Base-by-base conservation (phyloP, 1,140 invertebrate genomes). In the Harpegnathos saltator region DNA sequence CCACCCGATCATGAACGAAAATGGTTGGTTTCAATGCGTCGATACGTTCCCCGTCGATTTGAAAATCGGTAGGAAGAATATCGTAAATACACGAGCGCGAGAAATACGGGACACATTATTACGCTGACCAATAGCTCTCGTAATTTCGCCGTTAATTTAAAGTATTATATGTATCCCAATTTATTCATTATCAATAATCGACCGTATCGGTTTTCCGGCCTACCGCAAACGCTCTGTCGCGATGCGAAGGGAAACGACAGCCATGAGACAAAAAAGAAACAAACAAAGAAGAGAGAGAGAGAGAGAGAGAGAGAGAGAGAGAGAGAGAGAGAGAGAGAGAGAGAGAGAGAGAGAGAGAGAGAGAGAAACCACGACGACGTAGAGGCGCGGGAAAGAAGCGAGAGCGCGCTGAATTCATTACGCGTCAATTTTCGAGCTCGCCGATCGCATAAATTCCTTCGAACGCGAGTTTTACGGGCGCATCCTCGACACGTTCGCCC, bases 401-500 rank as follows among this genome's bases (percentile, higher is more conserved):
- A 7, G 61, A 65, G 50, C 62, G 65, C 44, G 19, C 52, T 14
- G n/a, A 12, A 1, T n/a, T 66, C 17, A 77, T 52, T 77, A 56
- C 7, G 29, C 61, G 26, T 77, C 19, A 77, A 66, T 77, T 77
- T 66, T 38, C 61, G 29, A 66, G 50, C 48, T 77, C 19, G 19
- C 19, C 38, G 61, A 77, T 66, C 74, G 48, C 15, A 38, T 65
- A 63, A 75, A 14, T 65, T 33, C 11, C 61, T 54, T 77, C 26
- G 26, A 81, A 72, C 62, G 68, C 68, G 72, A 72, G 59, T 81
- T 44, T 26, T 81, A 81, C 56, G 17, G 48, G 50, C 19, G 22
- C 61, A 54, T 66, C 62, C 62, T 77, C 74, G 54, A 38, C 61
- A 29, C 19, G 48, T n/a, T 54, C 26, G 48, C 44, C 17, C 29